Conservation (phyloP, 2,888 invertebrate genomes). For the Pseudococcus viburni region DNA sequence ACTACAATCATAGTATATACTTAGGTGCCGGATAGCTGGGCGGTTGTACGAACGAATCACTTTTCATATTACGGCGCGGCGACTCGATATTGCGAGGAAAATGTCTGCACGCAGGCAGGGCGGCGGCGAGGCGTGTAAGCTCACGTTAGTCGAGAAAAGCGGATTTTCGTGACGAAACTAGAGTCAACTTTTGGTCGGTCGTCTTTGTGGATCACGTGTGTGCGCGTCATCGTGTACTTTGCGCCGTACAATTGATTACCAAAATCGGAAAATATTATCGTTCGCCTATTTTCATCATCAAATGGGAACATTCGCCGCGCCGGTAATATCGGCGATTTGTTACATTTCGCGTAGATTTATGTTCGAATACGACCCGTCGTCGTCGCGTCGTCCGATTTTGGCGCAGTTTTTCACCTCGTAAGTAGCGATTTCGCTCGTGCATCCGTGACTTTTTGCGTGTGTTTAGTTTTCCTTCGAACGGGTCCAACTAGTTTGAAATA, state of each 20-base stretch:
- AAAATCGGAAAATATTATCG: conserved; percentile 25
- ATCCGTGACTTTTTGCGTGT: no score
- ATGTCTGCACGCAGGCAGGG: not conserved
- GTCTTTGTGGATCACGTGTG: not conserved
- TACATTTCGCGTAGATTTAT: not conserved
- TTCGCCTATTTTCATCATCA: conserved; percentile 8
- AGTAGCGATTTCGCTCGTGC: no score
- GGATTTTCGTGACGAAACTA: conserved; percentile 18
- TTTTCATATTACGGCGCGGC: not conserved
- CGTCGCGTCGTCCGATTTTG: not conserved
- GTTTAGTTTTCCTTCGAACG: no score
- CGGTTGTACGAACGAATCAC: not conserved
- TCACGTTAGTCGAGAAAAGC: conserved; percentile 12
- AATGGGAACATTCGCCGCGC: not conserved
- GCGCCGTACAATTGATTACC: conserved; percentile 23
- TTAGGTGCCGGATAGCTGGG: no score
- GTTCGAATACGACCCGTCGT: not conserved
- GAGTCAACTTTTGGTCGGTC: not conserved
- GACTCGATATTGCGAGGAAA: not conserved
- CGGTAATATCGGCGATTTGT: not conserved
- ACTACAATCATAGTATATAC: not conserved
- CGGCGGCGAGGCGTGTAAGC: not conserved
- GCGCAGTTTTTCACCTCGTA: no score
- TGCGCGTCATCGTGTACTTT: not conserved
- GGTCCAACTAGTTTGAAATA: no score